Conservation (phyloP, 2,113 vertebrate species). For the Dolichallabes microphthalmus region DNA sequence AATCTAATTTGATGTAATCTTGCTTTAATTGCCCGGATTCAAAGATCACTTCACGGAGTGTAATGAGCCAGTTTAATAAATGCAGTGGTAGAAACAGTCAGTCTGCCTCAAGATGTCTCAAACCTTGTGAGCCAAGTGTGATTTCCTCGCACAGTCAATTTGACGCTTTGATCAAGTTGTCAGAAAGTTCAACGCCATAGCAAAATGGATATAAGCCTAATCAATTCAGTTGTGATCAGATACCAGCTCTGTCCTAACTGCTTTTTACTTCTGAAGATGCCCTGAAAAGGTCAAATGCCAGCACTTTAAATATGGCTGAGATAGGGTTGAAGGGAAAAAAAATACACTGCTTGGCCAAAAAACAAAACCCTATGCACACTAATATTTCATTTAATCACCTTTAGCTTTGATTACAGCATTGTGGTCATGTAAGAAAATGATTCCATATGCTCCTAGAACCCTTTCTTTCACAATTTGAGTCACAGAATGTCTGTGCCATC, state of each 20-base stretch:
- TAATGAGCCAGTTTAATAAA: not conserved
- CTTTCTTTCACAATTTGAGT: no score
- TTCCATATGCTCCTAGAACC: no score
- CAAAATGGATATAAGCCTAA: constrained; percentile 14
- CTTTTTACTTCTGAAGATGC: not conserved
- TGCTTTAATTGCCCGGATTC: not conserved
- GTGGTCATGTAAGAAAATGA: no score
- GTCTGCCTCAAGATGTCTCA: constrained; percentile 20
- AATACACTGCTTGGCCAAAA: no score
- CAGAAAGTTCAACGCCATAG: not conserved
- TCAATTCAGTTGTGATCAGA: constrained; percentile 13
- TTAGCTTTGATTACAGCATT: no score
- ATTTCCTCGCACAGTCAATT: not conserved
- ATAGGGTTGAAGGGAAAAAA: not conserved
- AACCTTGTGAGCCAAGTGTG: not conserved
- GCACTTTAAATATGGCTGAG: not conserved
- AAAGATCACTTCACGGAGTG: not conserved
- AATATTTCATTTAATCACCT: no score
- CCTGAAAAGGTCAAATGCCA: not conserved
- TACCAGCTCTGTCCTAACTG: not conserved
- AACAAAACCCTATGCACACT: no score
- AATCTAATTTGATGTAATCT: not conserved
- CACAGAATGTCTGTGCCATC: no score
- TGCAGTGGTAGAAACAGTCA: constrained; percentile 1
- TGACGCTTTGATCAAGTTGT: not conserved